A percentile compares a stretch with the other conserved stretches of the same genome.
phyloP scores from a whole-genome alignment of 2,113 vertebrate genomes.

The Heliornis fulica region DNA sequence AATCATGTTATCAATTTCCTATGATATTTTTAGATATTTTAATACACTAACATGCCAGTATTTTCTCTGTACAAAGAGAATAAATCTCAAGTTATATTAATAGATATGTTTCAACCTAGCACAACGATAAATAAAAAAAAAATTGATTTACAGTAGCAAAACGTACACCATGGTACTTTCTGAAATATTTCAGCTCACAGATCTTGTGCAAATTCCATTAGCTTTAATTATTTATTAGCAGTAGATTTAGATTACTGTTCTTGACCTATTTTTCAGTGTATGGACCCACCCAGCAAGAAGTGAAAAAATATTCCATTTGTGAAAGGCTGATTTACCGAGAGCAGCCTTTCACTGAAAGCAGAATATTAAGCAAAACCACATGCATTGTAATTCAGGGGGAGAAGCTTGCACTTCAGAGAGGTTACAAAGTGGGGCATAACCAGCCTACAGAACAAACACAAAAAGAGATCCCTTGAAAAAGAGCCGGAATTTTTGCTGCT shows the following conservation, averaged over 20 bases:
- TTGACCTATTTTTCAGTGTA: slow-evolving; percentile 80
- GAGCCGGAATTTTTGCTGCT: neutral
- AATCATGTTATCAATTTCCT: neutral
- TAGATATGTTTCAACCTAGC: slow-evolving; percentile 49
- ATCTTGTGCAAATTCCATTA: slow-evolving; percentile 85
- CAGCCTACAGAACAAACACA: slow-evolving; percentile 31
- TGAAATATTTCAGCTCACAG: slow-evolving; percentile 74
- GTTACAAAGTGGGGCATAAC: neutral
- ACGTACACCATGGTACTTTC: slow-evolving; percentile 57
- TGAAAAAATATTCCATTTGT: slow-evolving; percentile 74
- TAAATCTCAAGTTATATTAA: slow-evolving; percentile 49
- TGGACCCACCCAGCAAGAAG: slow-evolving; percentile 72
- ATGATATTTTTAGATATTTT: neutral
- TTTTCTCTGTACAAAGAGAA: slow-evolving; percentile 12
- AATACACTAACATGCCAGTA: neutral
- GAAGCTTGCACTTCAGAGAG: neutral
- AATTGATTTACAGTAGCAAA: slow-evolving; percentile 69
- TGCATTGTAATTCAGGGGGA: neutral
- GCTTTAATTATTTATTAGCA: slow-evolving; percentile 87
- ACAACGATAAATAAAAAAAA: slow-evolving; percentile 77
- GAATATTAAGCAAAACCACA: slow-evolving; percentile 47
- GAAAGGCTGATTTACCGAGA: slow-evolving; percentile 56
- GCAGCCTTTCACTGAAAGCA: slow-evolving; percentile 39
- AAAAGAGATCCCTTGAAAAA: slow-evolving; percentile 26
- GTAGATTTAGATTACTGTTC: slow-evolving; percentile 81